Evolutionary conservation across 2,888 invertebrate genomes (phyloP).

Genomic region (Abscondita cerata): DNA sequence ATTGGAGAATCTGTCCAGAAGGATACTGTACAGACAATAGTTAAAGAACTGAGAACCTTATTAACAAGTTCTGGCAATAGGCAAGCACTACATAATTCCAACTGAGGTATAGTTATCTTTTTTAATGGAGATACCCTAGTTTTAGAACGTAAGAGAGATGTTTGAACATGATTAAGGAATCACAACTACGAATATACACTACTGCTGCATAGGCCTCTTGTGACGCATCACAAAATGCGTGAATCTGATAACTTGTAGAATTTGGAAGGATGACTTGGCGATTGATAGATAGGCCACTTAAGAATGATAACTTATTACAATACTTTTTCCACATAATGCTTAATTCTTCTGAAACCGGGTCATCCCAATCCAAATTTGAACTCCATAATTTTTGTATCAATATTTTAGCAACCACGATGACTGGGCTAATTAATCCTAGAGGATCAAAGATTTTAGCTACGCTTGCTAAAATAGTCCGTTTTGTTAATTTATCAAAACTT

Average conservation of each 20-base stretch:
- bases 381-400: conserved; percentile 12
- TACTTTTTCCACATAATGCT: neutral
- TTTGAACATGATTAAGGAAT: conserved; percentile 1
- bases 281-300: no score
- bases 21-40: neutral
- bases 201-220: neutral
- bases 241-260: neutral
- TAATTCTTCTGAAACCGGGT: neutral
- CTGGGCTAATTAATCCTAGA: conserved; percentile 8
- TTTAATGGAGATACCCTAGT: conserved; percentile 20
- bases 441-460: no score
- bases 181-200: neutral
- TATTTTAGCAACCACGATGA: conserved; percentile 7
- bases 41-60: neutral
- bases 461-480: no score
- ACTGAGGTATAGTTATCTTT: conserved; percentile 19
- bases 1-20: conserved; percentile 10
- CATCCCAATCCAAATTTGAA: neutral
- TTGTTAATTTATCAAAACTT: no score
- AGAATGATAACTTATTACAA: no score
- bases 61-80: conserved; percentile 15
- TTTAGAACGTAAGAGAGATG: conserved; percentile 19
- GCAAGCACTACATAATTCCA: conserved; percentile 23
- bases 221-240: neutral
- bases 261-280: neutral